These are phyloP conservation scores for Macquaria australasica DNA, from an alignment of 2,113 vertebrate species.

Conservation along the genomic window DNA sequence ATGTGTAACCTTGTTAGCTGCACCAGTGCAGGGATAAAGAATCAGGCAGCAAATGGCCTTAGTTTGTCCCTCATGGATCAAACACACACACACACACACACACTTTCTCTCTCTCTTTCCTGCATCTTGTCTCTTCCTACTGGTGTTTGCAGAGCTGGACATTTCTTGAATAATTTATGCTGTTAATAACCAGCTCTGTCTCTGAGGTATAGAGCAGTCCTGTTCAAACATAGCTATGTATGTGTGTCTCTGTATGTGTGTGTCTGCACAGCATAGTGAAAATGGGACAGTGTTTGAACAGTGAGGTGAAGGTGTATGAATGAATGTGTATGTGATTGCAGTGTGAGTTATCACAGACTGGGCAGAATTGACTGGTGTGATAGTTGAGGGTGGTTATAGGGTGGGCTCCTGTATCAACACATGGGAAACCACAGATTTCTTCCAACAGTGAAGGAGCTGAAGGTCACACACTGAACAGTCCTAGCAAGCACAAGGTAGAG, in stretches of 20 bases:
- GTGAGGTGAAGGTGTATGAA: conserved; percentile 72
- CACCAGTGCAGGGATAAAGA: conserved; percentile 60
- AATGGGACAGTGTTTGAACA: conserved; percentile 79
- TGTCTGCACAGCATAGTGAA: conserved; percentile 52
- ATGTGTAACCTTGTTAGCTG: conserved; percentile 69
- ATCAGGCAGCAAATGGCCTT: conserved; percentile 63
- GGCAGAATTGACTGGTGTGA: conserved; percentile 79
- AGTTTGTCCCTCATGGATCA: conserved; percentile 57
- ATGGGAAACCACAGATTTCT: conserved; percentile 50
- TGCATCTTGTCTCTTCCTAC: conserved; percentile 42
- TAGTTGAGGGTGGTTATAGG: conserved; percentile 66
- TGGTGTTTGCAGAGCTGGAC: conserved; percentile 80
- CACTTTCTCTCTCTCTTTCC: conserved; percentile 9
- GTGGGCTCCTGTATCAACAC: conserved; percentile 77
- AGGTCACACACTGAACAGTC: conserved; percentile 64
- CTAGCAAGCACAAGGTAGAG: background rate
- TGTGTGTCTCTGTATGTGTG: conserved; percentile 36
- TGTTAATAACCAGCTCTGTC: conserved; percentile 83
- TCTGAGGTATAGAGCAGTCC: conserved; percentile 71
- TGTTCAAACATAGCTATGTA: conserved; percentile 79
- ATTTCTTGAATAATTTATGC: conserved; percentile 87
- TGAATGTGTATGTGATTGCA: conserved; percentile 82
- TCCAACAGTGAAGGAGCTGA: conserved; percentile 49
- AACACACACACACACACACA: conserved; percentile 32
- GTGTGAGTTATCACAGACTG: conserved; percentile 81